A percentile compares a stretch with the other conserved stretches of the same genome.
Conservation (phyloP, 2,888 invertebrate genomes). For the Tryphoninae sp. region DNA sequence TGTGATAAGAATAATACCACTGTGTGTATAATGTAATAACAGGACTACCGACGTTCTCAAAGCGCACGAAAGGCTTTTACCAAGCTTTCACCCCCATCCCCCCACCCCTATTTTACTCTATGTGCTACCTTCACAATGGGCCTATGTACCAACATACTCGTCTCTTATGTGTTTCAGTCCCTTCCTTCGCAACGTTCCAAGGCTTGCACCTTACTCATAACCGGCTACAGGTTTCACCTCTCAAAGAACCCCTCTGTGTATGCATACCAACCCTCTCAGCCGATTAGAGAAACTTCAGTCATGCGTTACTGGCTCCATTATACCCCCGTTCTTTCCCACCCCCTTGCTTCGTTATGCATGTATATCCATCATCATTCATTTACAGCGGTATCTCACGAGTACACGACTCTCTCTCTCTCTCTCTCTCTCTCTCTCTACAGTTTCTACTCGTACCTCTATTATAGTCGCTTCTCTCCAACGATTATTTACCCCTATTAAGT, state of each 20-base stretch:
- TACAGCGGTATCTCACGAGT: slow-evolving; percentile 50
- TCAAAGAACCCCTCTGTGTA: slow-evolving; percentile 31
- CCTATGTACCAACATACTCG: background rate
- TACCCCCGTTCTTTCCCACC: slow-evolving; percentile 46
- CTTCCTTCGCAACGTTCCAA: slow-evolving; percentile 8
- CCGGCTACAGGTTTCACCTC: slow-evolving; percentile 28
- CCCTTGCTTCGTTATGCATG: slow-evolving; percentile 3
- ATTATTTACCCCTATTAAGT: background rate
- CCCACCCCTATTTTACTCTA: slow-evolving; percentile 8
- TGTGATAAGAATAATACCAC: slow-evolving; percentile 74
- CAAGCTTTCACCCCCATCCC: slow-evolving; percentile 9
- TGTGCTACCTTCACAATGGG: slow-evolving; percentile 3
- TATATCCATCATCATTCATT: slow-evolving; percentile 35
- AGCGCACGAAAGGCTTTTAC: slow-evolving; percentile 69
- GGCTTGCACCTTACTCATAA: slow-evolving; percentile 32
- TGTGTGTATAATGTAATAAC: slow-evolving; percentile 72
- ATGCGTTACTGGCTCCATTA: slow-evolving; percentile 66
- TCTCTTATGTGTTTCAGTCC: slow-evolving; percentile 6
- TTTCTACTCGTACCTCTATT: no score
- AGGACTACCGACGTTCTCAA: slow-evolving; percentile 64
- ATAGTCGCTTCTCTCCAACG: background rate
- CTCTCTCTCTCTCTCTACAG: background rate
- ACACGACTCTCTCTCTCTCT: slow-evolving; percentile 37
- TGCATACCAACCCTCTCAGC: slow-evolving; percentile 45
- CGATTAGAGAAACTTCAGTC: slow-evolving; percentile 70